Evolutionary conservation across 2,797 vertebrate genomes (phyloP).

Genomic region (Sciaenops ocellatus): DNA sequence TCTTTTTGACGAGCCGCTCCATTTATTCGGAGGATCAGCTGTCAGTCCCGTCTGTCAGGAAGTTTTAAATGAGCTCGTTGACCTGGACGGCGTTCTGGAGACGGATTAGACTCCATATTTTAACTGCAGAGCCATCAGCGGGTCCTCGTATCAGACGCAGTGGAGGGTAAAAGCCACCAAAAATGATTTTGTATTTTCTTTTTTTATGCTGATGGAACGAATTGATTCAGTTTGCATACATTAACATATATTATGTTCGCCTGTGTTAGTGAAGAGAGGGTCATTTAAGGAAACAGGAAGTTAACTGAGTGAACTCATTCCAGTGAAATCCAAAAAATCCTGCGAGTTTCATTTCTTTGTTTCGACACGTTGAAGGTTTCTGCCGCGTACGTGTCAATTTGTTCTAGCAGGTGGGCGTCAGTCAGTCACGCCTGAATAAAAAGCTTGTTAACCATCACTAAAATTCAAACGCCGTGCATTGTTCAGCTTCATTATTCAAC

Average conservation of each 20-base stretch:
- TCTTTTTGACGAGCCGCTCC: constrained; percentile 65
- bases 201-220: constrained; percentile 50
- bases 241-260: constrained; percentile 55
- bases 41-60: constrained; percentile 73
- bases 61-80: constrained; percentile 75
- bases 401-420: constrained; percentile 12
- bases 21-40: constrained; percentile 75
- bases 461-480: not conserved
- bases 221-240: constrained; percentile 67
- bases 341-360: constrained; percentile 13
- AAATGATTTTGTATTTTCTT: constrained; percentile 3
- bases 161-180: constrained; percentile 55
- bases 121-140: constrained; percentile 54
- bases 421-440: constrained; percentile 30
- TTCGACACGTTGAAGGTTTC: not conserved
- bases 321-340: not conserved
- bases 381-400: not conserved
- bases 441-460: constrained; percentile 28
- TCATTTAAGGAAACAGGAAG: constrained; percentile 47
- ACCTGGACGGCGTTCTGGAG: constrained; percentile 66
- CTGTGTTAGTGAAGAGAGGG: constrained; percentile 11
- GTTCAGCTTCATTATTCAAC: not conserved
- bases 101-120: constrained; percentile 67
- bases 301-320: not conserved
- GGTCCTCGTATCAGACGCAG: constrained; percentile 43